Evolutionary conservation across 2,888 invertebrate species (phyloP), one percentile per base, ranked within the genome.

Genomic region (Agriotes lineatus): DNA sequence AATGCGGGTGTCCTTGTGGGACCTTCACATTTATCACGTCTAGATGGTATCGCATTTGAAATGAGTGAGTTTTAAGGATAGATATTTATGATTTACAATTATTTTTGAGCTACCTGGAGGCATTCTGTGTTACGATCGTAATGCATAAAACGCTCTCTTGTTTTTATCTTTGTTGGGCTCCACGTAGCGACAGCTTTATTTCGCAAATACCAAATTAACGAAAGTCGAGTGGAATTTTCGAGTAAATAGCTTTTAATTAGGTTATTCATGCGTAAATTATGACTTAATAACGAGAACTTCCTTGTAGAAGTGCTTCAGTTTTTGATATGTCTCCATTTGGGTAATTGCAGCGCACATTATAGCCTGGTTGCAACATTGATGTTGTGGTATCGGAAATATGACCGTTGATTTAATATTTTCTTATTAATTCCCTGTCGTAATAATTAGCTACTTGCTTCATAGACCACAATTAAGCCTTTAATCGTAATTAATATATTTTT

Each of bases 1-100:
- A 39, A 61, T 61, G 22, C 39, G 16, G 37, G 35, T 65, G 65
- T 65, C 65, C 65, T 65, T 65, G 65, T 44, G 50, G 20, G 65
- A 58, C 65, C 65, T 65, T 65, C 57, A 65, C 58, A 63, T 63
- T 56, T 57, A 39, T 58, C 48, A 58, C 50, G 48, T 65, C 58
- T 58, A 63, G 37, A 65, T 58, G 35, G 57, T 48, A 42, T 52
- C 54, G 25, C 42, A 6, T 30, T 10, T 50, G 22, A 48, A 64
- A 64, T 57, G 45, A 44, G 42, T 62, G 56, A 57, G 54, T 65
- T 42, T 54, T 44, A 63, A 63, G 50, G 37, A 50, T 61, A 35
- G 20, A 16, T 52, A 37, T 63, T 52, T 63, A 54, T 56, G 63
- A 63, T 63, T 63, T 63, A 44, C 50, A 37, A 22, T 61, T n/a